Evolutionary conservation across 2,888 invertebrate species (phyloP).

Genomic region (Cotesia congregata): DNA sequence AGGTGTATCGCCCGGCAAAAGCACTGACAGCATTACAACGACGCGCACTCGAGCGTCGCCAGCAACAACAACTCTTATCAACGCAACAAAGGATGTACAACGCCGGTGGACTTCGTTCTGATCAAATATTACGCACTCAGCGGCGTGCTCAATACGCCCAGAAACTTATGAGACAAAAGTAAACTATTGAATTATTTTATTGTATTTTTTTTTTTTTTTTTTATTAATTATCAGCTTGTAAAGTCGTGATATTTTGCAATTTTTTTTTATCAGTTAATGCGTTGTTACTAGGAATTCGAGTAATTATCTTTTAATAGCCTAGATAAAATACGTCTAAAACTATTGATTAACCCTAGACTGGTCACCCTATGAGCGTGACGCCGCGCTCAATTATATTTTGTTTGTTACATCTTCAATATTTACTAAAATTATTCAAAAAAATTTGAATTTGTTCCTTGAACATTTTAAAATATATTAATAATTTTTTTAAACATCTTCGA

Average conservation of each 20-base stretch:
- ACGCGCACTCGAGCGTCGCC: slow-evolving; percentile 58
- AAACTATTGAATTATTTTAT: slow-evolving; percentile 37
- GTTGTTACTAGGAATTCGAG: background rate
- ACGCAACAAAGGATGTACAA: slow-evolving; percentile 61
- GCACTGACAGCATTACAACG: slow-evolving; percentile 58
- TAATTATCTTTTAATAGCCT: background rate
- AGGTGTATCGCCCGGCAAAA: slow-evolving; percentile 58
- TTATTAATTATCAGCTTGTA: background rate
- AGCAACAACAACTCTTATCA: slow-evolving; percentile 61
- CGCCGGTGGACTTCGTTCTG: slow-evolving; percentile 63
- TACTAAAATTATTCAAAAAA: no score
- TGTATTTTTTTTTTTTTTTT: slow-evolving; percentile 32
- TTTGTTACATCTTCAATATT: no score
- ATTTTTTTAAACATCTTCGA: no score
- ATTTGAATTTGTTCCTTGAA: no score
- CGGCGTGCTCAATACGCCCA: slow-evolving; percentile 65
- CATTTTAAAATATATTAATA: no score
- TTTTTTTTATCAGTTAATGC: background rate
- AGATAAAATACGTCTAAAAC: no score
- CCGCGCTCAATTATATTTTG: no score
- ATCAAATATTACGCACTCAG: slow-evolving; percentile 65
- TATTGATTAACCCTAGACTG: no score
- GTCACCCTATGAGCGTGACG: no score
- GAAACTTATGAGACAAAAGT: slow-evolving; percentile 67
- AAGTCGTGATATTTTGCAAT: slow-evolving; percentile 7